Conservation (phyloP, 1,140 invertebrate genomes). For the Oncopodura yosiiana region DNA sequence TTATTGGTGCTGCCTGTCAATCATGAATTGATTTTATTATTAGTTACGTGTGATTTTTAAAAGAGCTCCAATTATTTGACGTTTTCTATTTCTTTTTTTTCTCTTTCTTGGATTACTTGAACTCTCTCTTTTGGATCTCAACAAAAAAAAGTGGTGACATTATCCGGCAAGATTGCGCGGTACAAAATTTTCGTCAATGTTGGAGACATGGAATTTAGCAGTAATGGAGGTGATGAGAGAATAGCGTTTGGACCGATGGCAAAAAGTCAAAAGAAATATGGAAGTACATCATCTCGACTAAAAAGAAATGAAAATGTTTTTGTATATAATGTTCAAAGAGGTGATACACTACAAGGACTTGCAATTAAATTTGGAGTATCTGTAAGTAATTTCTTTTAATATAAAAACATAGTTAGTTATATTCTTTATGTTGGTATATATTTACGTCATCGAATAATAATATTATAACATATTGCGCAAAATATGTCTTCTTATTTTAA, state of each 20-base stretch:
- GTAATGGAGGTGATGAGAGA: constrained; percentile 62
- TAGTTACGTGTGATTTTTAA: too few species aligned
- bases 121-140: neutral
- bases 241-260: constrained; percentile 71
- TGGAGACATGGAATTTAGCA: constrained; percentile 24
- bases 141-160: constrained; percentile 19
- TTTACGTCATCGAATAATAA: too few species aligned
- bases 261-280: constrained; percentile 75
- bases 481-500: constrained; percentile 19
- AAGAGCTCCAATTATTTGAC: too few species aligned
- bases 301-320: constrained; percentile 52
- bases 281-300: constrained; percentile 62
- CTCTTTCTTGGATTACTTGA: neutral
- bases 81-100: neutral
- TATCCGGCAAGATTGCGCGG: constrained; percentile 27
- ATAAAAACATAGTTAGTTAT: too few species aligned
- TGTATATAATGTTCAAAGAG: constrained; percentile 68
- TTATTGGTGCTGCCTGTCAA: too few species aligned
- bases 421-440: too few species aligned
- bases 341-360: constrained; percentile 84
- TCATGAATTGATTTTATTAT: too few species aligned
- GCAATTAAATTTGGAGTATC: constrained; percentile 84
- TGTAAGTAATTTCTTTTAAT: constrained; percentile 59
- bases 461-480: neutral
- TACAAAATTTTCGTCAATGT: constrained; percentile 34